Percentiles rank a stretch among this genome's conserved stretches.
These are phyloP conservation scores for Dinoponera quadriceps DNA, from an alignment of 1,140 invertebrate species.

Conservation along the genomic window DNA sequence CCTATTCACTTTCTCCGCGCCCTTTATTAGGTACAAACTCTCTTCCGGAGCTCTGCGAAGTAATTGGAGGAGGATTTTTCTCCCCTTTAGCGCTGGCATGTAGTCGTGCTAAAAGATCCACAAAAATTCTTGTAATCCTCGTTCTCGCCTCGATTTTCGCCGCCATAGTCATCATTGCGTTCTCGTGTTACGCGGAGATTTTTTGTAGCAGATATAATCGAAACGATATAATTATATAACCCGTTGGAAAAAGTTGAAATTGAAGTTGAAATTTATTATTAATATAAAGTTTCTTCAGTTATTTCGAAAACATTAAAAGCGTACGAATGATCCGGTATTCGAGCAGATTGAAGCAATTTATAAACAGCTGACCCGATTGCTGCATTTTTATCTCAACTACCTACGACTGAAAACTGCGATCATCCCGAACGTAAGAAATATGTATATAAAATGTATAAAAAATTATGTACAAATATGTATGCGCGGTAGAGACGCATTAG, in stretches of 20 bases:
- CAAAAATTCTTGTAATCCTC: not conserved
- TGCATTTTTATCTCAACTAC: too few relatives aligned
- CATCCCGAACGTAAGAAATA: too few relatives aligned
- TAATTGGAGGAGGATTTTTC: conserved; percentile 20
- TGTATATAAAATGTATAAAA: too few relatives aligned
- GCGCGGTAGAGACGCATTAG: not conserved
- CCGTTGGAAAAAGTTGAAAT: too few relatives aligned
- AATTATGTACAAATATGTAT: not conserved
- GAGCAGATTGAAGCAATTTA: too few relatives aligned
- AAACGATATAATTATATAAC: not conserved
- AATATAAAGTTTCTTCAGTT: too few relatives aligned
- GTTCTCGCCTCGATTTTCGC: conserved; percentile 3
- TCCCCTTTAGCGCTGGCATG: not conserved
- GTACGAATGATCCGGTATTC: too few relatives aligned
- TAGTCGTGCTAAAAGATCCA: not conserved
- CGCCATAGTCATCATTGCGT: not conserved
- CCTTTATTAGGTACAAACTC: conserved; percentile 44
- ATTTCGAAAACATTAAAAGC: too few relatives aligned
- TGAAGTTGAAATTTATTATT: too few relatives aligned
- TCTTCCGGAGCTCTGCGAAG: not conserved
- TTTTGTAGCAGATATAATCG: not conserved
- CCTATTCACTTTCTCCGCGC: conserved; percentile 31
- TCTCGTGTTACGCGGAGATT: not conserved
- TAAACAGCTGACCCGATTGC: too few relatives aligned
- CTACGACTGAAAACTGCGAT: too few relatives aligned